Conservation (phyloP, 2,113 vertebrate genomes). For the Atlantisia rogersi region DNA sequence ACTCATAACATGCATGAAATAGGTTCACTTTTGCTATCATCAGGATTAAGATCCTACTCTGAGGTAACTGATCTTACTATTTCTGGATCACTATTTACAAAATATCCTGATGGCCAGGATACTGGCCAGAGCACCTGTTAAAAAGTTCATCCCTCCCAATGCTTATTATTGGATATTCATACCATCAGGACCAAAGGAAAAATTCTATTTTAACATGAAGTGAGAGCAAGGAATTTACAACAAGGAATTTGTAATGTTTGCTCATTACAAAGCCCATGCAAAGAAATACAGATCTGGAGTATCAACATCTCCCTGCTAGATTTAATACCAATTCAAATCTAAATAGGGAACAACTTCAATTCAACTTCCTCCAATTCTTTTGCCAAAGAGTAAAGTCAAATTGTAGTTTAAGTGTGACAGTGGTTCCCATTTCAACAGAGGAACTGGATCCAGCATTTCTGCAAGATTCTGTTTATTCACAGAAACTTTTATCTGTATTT, state of each 20-base stretch:
- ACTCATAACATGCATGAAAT: neutral
- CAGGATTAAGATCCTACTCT: neutral
- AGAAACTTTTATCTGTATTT: neutral
- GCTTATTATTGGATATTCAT: neutral
- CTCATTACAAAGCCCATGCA: neutral
- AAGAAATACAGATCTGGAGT: neutral
- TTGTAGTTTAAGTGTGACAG: neutral
- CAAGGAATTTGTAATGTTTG: neutral
- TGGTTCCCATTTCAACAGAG: neutral
- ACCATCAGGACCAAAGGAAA: neutral
- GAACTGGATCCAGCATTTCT: neutral
- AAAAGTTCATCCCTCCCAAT: neutral
- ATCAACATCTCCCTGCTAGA: neutral
- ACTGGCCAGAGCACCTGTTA: neutral
- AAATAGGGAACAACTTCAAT: neutral
- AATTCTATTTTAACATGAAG: neutral
- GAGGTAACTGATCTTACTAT: conserved; percentile 26
- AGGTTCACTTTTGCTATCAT: neutral
- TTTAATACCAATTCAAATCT: neutral
- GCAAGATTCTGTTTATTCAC: neutral
- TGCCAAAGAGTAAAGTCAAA: neutral
- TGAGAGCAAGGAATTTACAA: neutral
- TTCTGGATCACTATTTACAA: conserved; percentile 2
- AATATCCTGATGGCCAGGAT: neutral
- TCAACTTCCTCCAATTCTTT: neutral